Conservation (phyloP, 2,888 invertebrate species). For the Yponomeuta malinellus region DNA sequence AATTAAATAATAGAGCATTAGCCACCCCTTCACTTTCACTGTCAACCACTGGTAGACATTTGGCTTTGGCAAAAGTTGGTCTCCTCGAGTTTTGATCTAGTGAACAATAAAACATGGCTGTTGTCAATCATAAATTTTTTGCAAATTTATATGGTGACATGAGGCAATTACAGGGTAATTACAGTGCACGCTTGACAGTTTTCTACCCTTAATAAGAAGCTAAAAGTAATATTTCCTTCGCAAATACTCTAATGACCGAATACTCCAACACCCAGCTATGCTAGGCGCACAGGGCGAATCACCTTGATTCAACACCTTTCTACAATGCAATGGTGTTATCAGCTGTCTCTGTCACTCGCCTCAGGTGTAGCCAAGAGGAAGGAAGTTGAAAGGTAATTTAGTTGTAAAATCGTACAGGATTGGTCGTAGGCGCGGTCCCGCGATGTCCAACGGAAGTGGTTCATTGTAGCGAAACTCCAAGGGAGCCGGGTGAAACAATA, state of each 20-base stretch:
- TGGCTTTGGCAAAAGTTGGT: neutral
- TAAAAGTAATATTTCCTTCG: no score
- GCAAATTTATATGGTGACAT: no score
- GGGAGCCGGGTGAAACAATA: slow-evolving; percentile 62
- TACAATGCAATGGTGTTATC: neutral
- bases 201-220: no score
- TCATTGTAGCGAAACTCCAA: slow-evolving; percentile 75
- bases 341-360: neutral
- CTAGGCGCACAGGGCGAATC: neutral
- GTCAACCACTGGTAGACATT: slow-evolving; percentile 6
- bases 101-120: no score
- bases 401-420: neutral
- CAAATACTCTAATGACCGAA: no score
- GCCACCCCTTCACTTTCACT: slow-evolving; percentile 19
- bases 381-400: neutral
- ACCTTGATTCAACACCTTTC: no score
- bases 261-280: neutral
- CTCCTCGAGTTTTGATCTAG: no score
- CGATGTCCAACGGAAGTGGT: slow-evolving; percentile 49
- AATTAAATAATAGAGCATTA: slow-evolving; percentile 46
- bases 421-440: neutral
- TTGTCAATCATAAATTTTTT: no score
- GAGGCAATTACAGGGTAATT: no score
- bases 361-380: neutral
- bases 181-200: no score